Base-by-base conservation (phyloP, 2,113 vertebrate species). In the Bujurquina vittata region DNA sequence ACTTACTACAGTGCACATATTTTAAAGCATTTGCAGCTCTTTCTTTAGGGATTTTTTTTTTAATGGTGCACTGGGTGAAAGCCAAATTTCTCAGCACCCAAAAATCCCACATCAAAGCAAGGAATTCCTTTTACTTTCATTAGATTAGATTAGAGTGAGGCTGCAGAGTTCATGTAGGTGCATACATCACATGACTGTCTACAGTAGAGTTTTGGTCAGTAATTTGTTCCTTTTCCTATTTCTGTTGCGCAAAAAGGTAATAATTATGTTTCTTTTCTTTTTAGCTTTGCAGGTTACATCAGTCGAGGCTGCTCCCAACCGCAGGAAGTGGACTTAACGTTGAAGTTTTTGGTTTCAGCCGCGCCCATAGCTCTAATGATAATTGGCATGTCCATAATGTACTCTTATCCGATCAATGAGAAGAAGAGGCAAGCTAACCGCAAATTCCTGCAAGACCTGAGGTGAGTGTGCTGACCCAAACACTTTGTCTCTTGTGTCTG, bases 201-300 rank as follows among this genome's bases (percentile, higher is more conserved):
- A 37, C 78, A 37, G 15, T 20, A 67, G n/a, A 35, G 1, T 5
- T 49, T 55, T 88, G 79, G 78, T 80, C 75, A 56, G 62, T 0
- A 0, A 40, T 60, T 61, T 74, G 3, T 10, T 43, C 33, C 43
- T 29, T 46, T 69, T 20, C 54, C 22, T 59, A 74, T 77, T 33
- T 80, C 20, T 8, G 46, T 22, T 8, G 37, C 4, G 33, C 31
- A 60, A 54, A 55, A 23, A 81, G 35, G 11, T 37, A 69, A 69
- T 69, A 20, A 17, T n/a, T 57, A 23, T 52, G 1, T 35, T 57
- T 63, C 3, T n/a, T 43, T 29, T 55, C 86, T 23, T 52, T 77
- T 1, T 84, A 99, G 98, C 85, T 98, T 99, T 76, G 97, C 98
- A 0, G 97, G 98, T 22, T 99, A 99, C 92, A 89, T 96, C 86